Conservation (phyloP, 2,797 vertebrate species). For the Sparus aurata region DNA sequence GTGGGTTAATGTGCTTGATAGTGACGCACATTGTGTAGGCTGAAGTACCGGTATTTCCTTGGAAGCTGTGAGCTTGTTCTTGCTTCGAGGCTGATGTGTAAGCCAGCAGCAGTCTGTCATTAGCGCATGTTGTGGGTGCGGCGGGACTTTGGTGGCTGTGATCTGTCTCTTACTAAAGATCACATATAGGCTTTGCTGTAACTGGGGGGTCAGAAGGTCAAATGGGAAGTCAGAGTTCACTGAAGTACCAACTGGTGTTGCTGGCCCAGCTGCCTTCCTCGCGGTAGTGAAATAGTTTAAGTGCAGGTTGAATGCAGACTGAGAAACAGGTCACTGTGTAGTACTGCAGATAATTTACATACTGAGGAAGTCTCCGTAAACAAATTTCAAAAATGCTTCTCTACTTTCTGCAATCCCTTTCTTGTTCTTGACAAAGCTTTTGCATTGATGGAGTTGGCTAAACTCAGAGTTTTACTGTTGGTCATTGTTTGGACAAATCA, state of each 20-base stretch:
- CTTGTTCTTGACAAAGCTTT: neutral
- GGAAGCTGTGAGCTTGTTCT: slow-evolving; percentile 30
- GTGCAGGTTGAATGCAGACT: slow-evolving; percentile 18
- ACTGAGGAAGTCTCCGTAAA: neutral
- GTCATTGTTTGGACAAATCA: neutral
- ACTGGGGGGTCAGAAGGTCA: slow-evolving; percentile 27
- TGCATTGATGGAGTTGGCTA: neutral
- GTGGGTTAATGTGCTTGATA: neutral
- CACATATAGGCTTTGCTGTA: slow-evolving; percentile 50
- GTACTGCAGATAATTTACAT: neutral
- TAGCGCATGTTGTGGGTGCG: slow-evolving; percentile 35
- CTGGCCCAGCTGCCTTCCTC: slow-evolving; percentile 7
- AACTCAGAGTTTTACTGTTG: neutral
- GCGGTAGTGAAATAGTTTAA: slow-evolving; percentile 7
- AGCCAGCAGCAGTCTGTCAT: slow-evolving; percentile 42
- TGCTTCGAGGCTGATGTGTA: slow-evolving; percentile 16
- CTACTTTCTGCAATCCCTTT: neutral
- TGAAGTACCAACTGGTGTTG: slow-evolving; percentile 32
- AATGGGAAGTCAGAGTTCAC: slow-evolving; percentile 42
- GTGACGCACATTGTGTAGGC: neutral
- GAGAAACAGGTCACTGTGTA: neutral
- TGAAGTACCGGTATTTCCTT: neutral
- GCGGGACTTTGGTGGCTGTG: slow-evolving; percentile 29
- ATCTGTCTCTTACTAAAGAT: slow-evolving; percentile 52
- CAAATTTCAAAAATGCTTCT: neutral